These are phyloP conservation scores for Argyrosomus japonicus DNA, from an alignment of 2,113 vertebrate genomes.

Conservation along the genomic window DNA sequence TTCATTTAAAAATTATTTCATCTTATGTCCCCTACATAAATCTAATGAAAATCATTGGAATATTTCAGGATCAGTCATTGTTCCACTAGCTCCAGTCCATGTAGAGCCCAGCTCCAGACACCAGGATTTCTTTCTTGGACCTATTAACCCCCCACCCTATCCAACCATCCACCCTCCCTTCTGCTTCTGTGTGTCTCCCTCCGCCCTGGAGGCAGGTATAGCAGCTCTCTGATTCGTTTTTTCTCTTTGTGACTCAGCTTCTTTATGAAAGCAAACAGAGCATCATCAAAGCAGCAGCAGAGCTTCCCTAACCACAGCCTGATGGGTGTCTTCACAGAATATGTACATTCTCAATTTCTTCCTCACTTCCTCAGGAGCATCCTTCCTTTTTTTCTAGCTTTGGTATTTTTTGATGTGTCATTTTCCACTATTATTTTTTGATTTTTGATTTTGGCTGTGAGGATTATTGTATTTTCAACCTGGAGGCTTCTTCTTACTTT, in stretches of 20 bases:
- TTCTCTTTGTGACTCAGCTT: slow-evolving; percentile 65
- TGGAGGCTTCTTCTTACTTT: background rate
- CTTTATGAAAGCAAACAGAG: slow-evolving; percentile 60
- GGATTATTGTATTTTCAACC: slow-evolving; percentile 21
- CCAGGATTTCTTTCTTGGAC: slow-evolving; percentile 56
- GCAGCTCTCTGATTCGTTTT: slow-evolving; percentile 54
- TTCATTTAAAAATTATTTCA: background rate
- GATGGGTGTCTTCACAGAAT: background rate
- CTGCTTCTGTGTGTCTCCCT: slow-evolving; percentile 35
- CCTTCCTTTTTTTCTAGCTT: background rate
- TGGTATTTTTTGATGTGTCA: background rate
- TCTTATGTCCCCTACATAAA: background rate
- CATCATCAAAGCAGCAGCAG: slow-evolving; percentile 56
- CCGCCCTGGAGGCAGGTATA: slow-evolving; percentile 66
- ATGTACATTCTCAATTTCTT: background rate
- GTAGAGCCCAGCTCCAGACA: slow-evolving; percentile 36
- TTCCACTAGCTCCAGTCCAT: slow-evolving; percentile 34
- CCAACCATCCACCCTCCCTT: slow-evolving; percentile 16
- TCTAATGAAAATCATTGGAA: background rate
- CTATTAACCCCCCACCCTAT: slow-evolving; percentile 36
- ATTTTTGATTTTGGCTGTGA: background rate
- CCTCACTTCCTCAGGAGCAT: background rate
- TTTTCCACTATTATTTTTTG: background rate
- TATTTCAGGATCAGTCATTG: background rate
- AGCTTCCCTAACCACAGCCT: slow-evolving; percentile 5